These are phyloP conservation scores for Cosmia trapezina DNA, from an alignment of 2,888 invertebrate species.

Conservation along the genomic window DNA sequence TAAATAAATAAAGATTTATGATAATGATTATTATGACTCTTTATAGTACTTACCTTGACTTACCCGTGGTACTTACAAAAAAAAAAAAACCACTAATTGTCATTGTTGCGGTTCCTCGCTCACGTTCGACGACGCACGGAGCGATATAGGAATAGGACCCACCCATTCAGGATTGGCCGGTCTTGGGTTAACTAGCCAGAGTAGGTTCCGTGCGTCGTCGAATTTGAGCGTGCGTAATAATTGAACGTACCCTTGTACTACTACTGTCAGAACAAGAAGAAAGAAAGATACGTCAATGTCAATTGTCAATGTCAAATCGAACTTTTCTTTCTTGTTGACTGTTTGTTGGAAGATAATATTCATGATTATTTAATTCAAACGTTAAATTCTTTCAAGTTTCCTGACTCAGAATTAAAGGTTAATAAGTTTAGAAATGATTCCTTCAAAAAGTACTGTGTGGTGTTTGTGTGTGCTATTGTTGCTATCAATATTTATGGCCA, in stretches of 20 bases:
- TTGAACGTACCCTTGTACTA: constrained; percentile 23
- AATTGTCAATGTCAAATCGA: constrained; percentile 48
- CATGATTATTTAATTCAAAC: constrained; percentile 28
- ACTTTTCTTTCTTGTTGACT: constrained; percentile 55
- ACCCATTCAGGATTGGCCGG: background rate
- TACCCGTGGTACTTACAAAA: too few relatives aligned
- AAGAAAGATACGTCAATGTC: constrained; percentile 41
- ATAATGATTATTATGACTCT: too few relatives aligned
- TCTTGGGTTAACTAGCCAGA: background rate
- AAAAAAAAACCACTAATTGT: too few relatives aligned
- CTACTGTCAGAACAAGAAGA: constrained; percentile 31
- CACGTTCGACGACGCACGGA: background rate
- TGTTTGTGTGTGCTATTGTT: constrained; percentile 91
- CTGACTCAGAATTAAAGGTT: constrained; percentile 44
- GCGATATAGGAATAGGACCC: background rate
- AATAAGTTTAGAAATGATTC: constrained; percentile 87
- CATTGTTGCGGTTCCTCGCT: background rate
- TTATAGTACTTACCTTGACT: too few relatives aligned
- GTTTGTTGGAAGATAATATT: constrained; percentile 45
- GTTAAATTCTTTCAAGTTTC: constrained; percentile 47
- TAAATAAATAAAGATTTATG: too few relatives aligned
- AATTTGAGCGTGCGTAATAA: background rate
- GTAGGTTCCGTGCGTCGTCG: constrained; percentile 10
- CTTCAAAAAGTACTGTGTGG: constrained; percentile 91
- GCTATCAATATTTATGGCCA: constrained; percentile 92